Conservation (phyloP, 2,113 vertebrate genomes). For the Tragelaphus strepsiceros region DNA sequence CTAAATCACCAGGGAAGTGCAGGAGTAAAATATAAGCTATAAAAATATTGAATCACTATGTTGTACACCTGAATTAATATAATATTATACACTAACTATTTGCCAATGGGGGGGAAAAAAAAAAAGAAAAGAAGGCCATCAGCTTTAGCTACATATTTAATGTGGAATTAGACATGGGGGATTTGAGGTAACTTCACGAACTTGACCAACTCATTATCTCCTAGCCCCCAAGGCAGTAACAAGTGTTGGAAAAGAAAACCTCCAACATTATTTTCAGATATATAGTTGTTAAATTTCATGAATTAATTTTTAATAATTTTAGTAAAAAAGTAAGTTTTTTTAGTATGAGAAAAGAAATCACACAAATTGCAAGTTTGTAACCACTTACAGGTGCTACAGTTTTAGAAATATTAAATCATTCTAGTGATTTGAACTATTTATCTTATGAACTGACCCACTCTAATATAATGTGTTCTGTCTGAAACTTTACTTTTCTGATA, state of each 20-base stretch:
- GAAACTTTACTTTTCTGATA: not conserved
- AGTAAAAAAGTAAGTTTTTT: not conserved
- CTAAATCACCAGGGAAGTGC: not conserved
- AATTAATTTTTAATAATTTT: not conserved
- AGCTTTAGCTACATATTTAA: not conserved
- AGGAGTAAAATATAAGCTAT: not conserved
- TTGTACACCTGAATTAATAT: not conserved
- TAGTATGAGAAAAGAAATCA: not conserved
- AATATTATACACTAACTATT: not conserved
- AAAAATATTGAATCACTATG: not conserved
- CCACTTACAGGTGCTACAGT: not conserved
- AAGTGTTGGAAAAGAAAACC: not conserved
- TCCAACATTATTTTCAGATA: not conserved
- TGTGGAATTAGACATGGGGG: not conserved
- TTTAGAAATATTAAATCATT: not conserved
- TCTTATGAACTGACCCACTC: not conserved
- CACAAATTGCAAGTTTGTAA: not conserved
- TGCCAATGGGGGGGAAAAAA: not conserved
- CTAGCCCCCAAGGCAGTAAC: not conserved
- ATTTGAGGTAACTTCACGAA: not conserved
- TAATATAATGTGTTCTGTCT: not conserved
- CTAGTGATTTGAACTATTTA: not conserved
- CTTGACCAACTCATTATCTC: not conserved
- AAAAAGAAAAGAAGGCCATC: not conserved
- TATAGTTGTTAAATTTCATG: not conserved